Conservation (phyloP, 2,797 vertebrate species). For the Microchirus variegatus region DNA sequence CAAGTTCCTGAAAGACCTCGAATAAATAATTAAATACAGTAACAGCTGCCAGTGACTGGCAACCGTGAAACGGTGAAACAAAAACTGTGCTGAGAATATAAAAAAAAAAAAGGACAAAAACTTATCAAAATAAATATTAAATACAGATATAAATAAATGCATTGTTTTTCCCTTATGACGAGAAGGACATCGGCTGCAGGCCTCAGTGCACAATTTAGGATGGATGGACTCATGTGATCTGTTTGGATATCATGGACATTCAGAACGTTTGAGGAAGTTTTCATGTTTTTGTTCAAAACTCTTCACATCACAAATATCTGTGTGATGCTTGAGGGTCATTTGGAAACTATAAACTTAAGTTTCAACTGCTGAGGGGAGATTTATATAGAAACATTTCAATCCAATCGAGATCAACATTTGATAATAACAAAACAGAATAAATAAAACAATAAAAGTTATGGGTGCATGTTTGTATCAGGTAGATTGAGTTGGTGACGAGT, state of each 20-base stretch:
- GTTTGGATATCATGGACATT: conserved; percentile 19
- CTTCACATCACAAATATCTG: conserved; percentile 9
- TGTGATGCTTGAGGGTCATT: conserved; percentile 32
- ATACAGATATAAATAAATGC: conserved; percentile 85
- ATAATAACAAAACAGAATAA: conserved; percentile 61
- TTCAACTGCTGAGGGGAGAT: conserved; percentile 24
- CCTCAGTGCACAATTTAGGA: conserved; percentile 56
- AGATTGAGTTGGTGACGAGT: conserved; percentile 69
- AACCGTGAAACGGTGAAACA: conserved; percentile 65
- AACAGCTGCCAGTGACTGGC: conserved; percentile 71
- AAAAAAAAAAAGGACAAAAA: conserved; percentile 71
- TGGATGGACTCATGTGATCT: conserved; percentile 30
- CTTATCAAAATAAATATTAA: conserved; percentile 87
- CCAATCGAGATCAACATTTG: conserved; percentile 48
- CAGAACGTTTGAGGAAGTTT: conserved; percentile 10
- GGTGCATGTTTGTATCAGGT: conserved; percentile 72
- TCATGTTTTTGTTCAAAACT: conserved; percentile 23
- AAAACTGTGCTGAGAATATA: conserved; percentile 71
- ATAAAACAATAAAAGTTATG: conserved; percentile 52
- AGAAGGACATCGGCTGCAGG: conserved; percentile 48
- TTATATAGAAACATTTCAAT: conserved; percentile 37
- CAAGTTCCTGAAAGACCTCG: conserved; percentile 73
- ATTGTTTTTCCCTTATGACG: conserved; percentile 63
- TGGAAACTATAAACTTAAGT: conserved; percentile 36
- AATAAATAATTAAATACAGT: conserved; percentile 86